phyloP scores from a whole-genome alignment of 2,888 invertebrate genomes.

The Eristalis intricaria region DNA sequence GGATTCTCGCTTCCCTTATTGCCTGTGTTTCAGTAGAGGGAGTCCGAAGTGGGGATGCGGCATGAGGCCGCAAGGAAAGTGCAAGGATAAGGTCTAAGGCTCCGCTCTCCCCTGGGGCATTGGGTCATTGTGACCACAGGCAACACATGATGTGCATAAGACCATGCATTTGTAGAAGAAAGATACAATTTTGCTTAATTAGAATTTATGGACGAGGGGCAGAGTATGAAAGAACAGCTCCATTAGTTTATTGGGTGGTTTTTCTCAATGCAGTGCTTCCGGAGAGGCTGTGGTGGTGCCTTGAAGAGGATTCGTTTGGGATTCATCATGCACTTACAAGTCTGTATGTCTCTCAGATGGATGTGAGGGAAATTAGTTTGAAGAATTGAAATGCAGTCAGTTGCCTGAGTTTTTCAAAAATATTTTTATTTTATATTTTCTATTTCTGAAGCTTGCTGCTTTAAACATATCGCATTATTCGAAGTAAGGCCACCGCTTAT shows the following conservation, averaged over 20 bases:
- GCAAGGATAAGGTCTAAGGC: neutral
- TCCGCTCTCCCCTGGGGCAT: neutral
- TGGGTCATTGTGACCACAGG: neutral
- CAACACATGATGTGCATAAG: neutral
- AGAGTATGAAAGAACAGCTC: neutral
- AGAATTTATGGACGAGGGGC: neutral
- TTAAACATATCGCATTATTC: too few species aligned
- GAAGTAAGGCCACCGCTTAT: too few species aligned
- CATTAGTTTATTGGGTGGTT: neutral
- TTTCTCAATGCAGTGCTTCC: neutral
- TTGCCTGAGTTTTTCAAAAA: too few species aligned
- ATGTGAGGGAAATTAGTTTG: too few species aligned
- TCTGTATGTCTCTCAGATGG: too few species aligned
- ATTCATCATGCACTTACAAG: too few species aligned
- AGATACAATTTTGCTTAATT: neutral
- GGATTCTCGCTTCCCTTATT: neutral
- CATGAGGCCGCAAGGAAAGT: neutral
- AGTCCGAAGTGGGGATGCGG: neutral
- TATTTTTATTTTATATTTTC: too few species aligned
- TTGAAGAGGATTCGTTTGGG: too few species aligned
- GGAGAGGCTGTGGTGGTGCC: neutral
- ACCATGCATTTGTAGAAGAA: neutral
- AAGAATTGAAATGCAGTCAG: too few species aligned
- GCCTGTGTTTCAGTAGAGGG: neutral
- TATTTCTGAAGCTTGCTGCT: too few species aligned